phyloP scores from a whole-genome alignment of 2,888 invertebrate genomes.

The Pseudeuparius sepicola region DNA sequence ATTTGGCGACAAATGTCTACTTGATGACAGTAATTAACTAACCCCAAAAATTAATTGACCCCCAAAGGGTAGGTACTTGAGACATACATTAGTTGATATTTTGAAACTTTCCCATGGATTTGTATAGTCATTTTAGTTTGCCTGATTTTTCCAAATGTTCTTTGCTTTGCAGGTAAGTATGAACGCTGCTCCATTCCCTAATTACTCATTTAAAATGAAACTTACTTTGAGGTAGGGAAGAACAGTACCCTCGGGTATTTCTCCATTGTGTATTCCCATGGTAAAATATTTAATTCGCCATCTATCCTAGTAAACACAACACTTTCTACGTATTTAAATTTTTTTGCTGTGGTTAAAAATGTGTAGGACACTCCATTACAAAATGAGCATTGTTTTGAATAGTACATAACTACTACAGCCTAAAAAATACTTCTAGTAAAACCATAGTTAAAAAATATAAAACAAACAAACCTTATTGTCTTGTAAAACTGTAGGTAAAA shows the following conservation, averaged over 20 bases:
- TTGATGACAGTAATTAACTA: no score
- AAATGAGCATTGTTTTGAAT: constrained; percentile 69
- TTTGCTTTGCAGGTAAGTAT: no score
- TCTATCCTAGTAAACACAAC: constrained; percentile 62
- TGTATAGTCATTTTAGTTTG: no score
- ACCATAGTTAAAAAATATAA: constrained; percentile 5
- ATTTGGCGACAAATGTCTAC: no score
- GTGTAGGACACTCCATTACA: constrained; percentile 60
- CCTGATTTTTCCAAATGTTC: no score
- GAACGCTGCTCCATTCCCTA: no score
- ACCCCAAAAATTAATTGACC: no score
- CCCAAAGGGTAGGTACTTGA: no score
- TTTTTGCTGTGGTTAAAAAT: constrained; percentile 55
- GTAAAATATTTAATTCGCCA: constrained; percentile 74
- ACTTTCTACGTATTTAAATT: constrained; percentile 45
- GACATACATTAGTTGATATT: no score
- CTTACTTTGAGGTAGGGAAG: constrained; percentile 61
- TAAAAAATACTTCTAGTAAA: constrained; percentile 35
- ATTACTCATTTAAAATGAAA: constrained; percentile 3
- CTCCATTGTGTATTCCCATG: constrained; percentile 76
- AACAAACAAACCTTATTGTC: constrained; percentile 45
- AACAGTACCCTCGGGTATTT: constrained; percentile 71
- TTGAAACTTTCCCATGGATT: no score
- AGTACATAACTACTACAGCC: constrained; percentile 70
- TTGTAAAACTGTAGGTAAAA: constrained; percentile 50